phyloP scores from a whole-genome alignment of 1,140 invertebrate species.

The Brachionus plicatilis region DNA sequence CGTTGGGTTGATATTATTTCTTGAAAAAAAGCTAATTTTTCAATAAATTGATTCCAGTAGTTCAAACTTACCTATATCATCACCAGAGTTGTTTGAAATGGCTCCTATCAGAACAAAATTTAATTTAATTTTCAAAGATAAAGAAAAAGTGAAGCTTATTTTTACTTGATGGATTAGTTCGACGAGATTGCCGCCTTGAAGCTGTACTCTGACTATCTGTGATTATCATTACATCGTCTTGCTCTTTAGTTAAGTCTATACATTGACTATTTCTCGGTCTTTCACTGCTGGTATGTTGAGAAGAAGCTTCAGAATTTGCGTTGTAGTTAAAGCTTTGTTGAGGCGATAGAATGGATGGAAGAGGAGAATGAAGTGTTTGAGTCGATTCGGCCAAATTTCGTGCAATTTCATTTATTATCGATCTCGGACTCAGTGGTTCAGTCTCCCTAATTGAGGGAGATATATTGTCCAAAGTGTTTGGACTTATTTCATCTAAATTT shows the following conservation, averaged over 20 bases:
- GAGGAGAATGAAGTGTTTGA: background rate
- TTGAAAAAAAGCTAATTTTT: background rate
- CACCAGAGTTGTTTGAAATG: background rate
- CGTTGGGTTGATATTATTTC: background rate
- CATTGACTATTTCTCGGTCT: background rate
- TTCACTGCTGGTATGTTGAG: background rate
- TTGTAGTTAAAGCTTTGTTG: background rate
- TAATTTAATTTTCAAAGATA: background rate
- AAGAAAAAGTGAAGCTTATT: background rate
- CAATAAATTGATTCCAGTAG: too few species aligned
- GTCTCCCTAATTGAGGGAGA: background rate
- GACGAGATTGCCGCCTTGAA: background rate
- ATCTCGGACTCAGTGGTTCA: background rate
- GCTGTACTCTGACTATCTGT: background rate
- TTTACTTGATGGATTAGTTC: background rate
- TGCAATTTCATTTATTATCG: background rate
- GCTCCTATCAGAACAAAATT: background rate
- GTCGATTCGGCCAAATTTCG: background rate
- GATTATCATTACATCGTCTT: slow-evolving; percentile 7
- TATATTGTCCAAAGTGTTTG: background rate
- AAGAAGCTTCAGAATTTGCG: background rate
- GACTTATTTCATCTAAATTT: background rate
- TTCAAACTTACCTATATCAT: background rate
- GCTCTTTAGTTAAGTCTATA: slow-evolving; percentile 19
- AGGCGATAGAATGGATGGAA: background rate